Evolutionary conservation across 2,113 vertebrate genomes (phyloP), one percentile per base, ranked within the genome.

Genomic region (Oxygymnocypris stewartii): DNA sequence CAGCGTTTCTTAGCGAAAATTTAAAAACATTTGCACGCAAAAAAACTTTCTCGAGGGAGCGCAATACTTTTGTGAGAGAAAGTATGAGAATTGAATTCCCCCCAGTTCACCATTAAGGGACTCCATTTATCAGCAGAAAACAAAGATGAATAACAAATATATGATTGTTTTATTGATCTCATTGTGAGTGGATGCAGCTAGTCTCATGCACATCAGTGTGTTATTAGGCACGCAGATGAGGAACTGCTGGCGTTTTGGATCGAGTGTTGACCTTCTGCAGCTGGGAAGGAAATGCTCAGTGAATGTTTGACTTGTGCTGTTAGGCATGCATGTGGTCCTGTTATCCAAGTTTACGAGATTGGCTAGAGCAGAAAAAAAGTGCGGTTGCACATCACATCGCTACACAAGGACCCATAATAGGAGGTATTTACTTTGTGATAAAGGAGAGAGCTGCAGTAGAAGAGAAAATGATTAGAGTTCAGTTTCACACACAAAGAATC

Each of bases 221-320:
- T 59, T 59, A 37, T 69, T 69, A 35, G 18, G 67, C 35, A 37
- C 37, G 67, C 28, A 35, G 65, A 35, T 6, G 65, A 69, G 65
- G 31, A 37, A 9, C 65, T 20, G 65, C 65, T 69, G 7, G 71
- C 42, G 71, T 74, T 42, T n/a, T 42, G 71, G 71, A 74, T 42
- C n/a, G 31, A 37, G 67, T 4, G 67, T 20, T 71, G 71, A 74
- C 37, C 71, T 23, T 42, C 71, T 44, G 71, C 71, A 44, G 40
- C 71, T 74, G 71, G 37, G 71, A 74, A 74, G 40, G 71, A 44
- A 44, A 75, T 47, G 73, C 73, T 47, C 73, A 4, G 73, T 25
- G 73, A 47, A 75, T 75, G 73, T 71, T 71, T 71, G 67, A 71
- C 16, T 71, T 35, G 25, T 13, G 63, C 63, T 65, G 63, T 73